These are phyloP conservation scores for Agapornis canus DNA, from an alignment of 2,797 vertebrate species.

Conservation along the genomic window DNA sequence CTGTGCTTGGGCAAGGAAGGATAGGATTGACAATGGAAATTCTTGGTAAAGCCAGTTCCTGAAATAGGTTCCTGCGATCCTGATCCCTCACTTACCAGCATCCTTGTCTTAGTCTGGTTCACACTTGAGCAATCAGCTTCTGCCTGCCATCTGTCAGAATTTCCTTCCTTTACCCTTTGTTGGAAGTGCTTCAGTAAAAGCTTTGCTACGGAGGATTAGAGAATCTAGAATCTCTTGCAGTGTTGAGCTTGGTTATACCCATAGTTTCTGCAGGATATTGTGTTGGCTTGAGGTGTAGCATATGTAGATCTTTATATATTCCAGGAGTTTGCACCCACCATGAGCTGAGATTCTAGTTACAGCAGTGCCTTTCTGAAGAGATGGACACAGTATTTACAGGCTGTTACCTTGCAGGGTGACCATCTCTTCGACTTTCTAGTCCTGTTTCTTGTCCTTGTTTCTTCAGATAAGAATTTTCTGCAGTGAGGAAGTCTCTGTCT, in stretches of 20 bases:
- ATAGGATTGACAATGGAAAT: background rate
- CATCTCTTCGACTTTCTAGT: background rate
- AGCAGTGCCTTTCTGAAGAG: background rate
- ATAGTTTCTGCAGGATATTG: background rate
- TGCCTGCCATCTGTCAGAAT: slow-evolving; percentile 44
- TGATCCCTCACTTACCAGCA: background rate
- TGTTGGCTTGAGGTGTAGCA: background rate
- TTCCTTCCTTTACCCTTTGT: slow-evolving; percentile 30
- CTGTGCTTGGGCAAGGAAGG: background rate
- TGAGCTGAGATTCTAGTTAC: background rate
- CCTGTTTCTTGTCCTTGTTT: background rate
- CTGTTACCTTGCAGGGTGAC: background rate
- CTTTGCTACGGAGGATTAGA: slow-evolving; percentile 5
- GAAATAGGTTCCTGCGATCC: slow-evolving; percentile 52
- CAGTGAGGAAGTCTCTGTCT: background rate
- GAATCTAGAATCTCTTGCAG: background rate
- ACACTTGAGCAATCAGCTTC: slow-evolving; percentile 11
- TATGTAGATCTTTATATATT: background rate
- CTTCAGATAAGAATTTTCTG: background rate
- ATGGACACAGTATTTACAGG: background rate
- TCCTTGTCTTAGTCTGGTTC: slow-evolving; percentile 35
- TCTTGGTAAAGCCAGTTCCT: slow-evolving; percentile 5
- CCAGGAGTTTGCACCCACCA: background rate
- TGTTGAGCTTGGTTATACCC: background rate
- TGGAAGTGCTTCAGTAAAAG: slow-evolving; percentile 43